Evolutionary conservation across 2,888 invertebrate genomes (phyloP).

Genomic region (Xanthorhoe designata): DNA sequence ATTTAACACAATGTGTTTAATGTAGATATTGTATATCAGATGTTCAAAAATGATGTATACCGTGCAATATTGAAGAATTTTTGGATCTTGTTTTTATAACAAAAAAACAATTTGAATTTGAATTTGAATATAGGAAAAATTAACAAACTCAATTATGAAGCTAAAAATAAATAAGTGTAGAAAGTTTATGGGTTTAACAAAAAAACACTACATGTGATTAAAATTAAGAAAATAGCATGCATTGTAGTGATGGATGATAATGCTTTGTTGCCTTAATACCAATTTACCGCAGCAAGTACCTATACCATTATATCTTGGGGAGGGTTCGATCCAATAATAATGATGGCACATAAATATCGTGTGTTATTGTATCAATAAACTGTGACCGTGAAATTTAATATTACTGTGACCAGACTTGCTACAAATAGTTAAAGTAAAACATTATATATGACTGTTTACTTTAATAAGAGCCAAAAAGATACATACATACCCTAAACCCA

Average conservation of each 20-base stretch:
- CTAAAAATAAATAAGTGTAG: no score
- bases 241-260: conserved; percentile 9
- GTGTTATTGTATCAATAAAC: conserved; percentile 5
- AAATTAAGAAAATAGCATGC: conserved; percentile 6
- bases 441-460: neutral
- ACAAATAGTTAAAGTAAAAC: neutral
- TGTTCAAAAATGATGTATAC: no score
- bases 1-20: no score
- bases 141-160: no score
- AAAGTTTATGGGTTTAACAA: neutral
- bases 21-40: no score
- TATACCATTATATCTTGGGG: conserved; percentile 35
- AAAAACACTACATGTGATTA: neutral
- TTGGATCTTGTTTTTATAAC: neutral
- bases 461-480: neutral
- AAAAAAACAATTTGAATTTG: no score
- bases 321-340: conserved; percentile 34
- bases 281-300: conserved; percentile 42
- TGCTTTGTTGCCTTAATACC: conserved; percentile 8
- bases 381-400: no score
- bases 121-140: no score
- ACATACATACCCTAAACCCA: no score
- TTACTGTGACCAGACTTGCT: neutral
- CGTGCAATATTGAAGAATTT: no score
- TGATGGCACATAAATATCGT: conserved; percentile 35